phyloP scores from a whole-genome alignment of 2,888 invertebrate genomes.

The Drosophila eohydei region DNA sequence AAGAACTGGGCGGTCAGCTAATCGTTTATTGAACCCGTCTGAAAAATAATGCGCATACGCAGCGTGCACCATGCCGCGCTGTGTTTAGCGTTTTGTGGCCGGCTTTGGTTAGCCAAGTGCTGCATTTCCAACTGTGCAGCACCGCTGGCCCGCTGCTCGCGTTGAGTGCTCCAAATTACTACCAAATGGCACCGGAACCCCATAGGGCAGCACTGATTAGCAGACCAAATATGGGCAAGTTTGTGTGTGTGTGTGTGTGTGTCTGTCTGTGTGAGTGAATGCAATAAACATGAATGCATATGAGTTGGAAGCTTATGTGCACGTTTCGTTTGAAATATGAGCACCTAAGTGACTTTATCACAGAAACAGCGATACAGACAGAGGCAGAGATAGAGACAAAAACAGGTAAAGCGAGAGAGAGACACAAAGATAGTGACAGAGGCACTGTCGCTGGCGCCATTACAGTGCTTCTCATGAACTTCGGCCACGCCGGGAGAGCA shows the following conservation, averaged over 20 bases:
- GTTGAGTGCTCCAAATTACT: slow-evolving; percentile 78
- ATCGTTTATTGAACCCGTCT: slow-evolving; percentile 77
- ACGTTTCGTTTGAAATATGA: slow-evolving; percentile 75
- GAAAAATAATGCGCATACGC: slow-evolving; percentile 78
- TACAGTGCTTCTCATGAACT: slow-evolving; percentile 63
- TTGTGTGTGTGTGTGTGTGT: slow-evolving; percentile 9
- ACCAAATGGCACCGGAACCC: slow-evolving; percentile 53
- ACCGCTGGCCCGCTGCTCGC: slow-evolving; percentile 73
- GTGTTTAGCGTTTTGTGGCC: slow-evolving; percentile 34
- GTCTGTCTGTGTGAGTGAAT: slow-evolving; percentile 12
- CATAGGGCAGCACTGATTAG: slow-evolving; percentile 65
- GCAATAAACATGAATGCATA: slow-evolving; percentile 44
- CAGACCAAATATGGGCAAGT: slow-evolving; percentile 44
- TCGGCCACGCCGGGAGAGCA: slow-evolving; percentile 15
- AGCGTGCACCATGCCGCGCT: slow-evolving; percentile 64
- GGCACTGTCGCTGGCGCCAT: slow-evolving; percentile 59
- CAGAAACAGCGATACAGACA: slow-evolving; percentile 4
- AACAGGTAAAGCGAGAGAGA: not conserved
- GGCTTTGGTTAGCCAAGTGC: slow-evolving; percentile 31
- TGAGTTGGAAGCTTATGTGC: slow-evolving; percentile 70
- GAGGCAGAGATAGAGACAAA: not conserved
- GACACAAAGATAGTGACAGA: not conserved
- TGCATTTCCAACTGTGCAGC: slow-evolving; percentile 73
- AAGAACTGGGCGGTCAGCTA: slow-evolving; percentile 70
- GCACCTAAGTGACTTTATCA: slow-evolving; percentile 64